Conservation (phyloP, 2,113 vertebrate species). For the Peucedramus taeniatus region DNA sequence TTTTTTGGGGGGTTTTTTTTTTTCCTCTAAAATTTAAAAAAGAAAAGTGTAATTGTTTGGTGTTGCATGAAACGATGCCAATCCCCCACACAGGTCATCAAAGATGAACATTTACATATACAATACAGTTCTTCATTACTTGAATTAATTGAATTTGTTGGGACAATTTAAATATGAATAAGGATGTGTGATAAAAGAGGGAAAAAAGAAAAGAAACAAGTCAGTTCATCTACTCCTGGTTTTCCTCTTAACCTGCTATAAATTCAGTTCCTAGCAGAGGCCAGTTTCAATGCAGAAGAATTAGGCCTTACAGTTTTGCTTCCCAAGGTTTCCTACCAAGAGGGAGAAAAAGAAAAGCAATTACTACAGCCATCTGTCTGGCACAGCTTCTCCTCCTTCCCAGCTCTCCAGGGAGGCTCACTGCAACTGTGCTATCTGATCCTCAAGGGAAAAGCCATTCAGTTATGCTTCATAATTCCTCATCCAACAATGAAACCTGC, state of each 20-base stretch:
- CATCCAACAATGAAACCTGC: neutral
- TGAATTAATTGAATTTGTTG: neutral
- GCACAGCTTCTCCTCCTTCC: neutral
- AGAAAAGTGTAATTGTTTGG: neutral
- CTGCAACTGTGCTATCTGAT: neutral
- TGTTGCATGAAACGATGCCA: neutral
- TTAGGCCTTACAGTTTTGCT: neutral
- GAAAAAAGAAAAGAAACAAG: neutral
- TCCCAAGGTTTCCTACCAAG: neutral
- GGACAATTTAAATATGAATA: neutral
- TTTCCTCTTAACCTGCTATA: neutral
- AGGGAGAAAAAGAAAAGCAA: neutral
- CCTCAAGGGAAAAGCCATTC: neutral
- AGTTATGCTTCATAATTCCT: neutral
- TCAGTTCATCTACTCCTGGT: neutral
- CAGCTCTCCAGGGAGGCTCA: neutral
- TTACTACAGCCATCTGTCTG: neutral
- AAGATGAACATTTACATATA: neutral
- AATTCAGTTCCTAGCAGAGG: neutral
- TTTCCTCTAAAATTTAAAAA: neutral
- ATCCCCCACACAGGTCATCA: neutral
- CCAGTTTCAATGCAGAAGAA: neutral
- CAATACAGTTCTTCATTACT: neutral
- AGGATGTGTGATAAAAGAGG: neutral
- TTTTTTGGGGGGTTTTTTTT: neutral